A percentile compares a stretch with the other conserved stretches of the same genome.
Conservation (phyloP, 2,888 invertebrate genomes). For the Hyppa rectilinea region DNA sequence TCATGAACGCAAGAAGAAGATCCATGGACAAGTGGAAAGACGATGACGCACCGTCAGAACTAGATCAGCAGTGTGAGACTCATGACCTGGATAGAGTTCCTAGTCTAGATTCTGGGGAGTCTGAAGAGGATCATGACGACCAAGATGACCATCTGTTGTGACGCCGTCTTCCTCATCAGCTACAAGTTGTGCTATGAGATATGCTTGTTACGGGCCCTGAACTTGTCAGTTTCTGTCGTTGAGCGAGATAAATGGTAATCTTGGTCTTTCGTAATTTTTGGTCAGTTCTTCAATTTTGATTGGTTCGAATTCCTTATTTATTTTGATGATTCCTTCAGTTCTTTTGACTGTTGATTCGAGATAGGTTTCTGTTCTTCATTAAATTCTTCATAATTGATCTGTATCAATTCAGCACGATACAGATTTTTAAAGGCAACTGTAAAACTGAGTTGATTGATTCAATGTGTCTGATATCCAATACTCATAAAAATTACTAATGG, state of each 20-base stretch:
- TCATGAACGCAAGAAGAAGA: conserved; percentile 99
- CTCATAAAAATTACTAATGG: not conserved
- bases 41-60: conserved; percentile 94
- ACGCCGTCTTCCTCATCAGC: conserved; percentile 85
- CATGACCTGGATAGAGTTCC: conserved; percentile 88
- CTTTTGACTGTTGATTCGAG: not conserved
- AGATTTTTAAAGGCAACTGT: not conserved
- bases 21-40: conserved; percentile 99
- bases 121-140: conserved; percentile 87
- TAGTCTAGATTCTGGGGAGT: conserved; percentile 86
- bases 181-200: conserved; percentile 87
- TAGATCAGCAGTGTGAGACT: conserved; percentile 89
- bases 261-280: conserved; percentile 4
- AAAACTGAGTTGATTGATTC: conserved; percentile 4
- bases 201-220: conserved; percentile 76
- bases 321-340: not conserved
- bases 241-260: conserved; percentile 20
- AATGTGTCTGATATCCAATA: not conserved
- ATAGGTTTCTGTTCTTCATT: not conserved
- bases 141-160: conserved; percentile 90
- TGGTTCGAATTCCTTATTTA: not conserved
- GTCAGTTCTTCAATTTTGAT: not conserved
- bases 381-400: not conserved
- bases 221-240: conserved; percentile 43
- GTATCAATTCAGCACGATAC: not conserved